A percentile compares a stretch with the other conserved stretches of the same genome.
phyloP scores from a whole-genome alignment of 2,113 vertebrate genomes.

The Psilopsiagon aurifrons region DNA sequence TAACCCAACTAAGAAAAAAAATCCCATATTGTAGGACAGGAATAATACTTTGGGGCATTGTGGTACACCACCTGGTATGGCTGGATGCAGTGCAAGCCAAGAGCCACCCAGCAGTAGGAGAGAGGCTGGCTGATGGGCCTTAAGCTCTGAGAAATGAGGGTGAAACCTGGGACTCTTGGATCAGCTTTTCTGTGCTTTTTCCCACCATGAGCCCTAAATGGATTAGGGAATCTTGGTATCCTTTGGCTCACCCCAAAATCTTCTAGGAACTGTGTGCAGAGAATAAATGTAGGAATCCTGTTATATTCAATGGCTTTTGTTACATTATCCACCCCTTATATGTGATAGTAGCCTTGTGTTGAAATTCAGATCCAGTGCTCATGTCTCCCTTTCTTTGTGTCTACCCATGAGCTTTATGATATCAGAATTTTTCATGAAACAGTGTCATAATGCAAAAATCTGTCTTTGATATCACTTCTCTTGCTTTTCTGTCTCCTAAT shows the following conservation, averaged over 20 bases:
- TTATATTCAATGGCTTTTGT: background rate
- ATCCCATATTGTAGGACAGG: background rate
- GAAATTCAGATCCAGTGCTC: background rate
- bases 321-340: accelerated
- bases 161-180: background rate
- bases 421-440: background rate
- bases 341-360: background rate
- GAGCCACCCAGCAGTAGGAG: background rate
- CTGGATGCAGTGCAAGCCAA: background rate
- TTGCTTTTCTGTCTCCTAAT: background rate
- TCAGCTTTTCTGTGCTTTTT: background rate
- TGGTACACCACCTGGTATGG: background rate
- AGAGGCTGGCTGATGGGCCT: background rate
- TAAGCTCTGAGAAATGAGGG: background rate
- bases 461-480: background rate
- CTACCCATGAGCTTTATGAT: background rate
- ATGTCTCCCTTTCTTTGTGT: background rate
- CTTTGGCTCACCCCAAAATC: background rate
- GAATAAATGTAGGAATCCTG: background rate
- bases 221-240: background rate
- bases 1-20: background rate
- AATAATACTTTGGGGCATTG: background rate
- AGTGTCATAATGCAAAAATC: background rate
- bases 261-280: background rate
- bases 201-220: background rate